phyloP scores from a whole-genome alignment of 2,888 invertebrate species.

The Idaea dimidiata region DNA sequence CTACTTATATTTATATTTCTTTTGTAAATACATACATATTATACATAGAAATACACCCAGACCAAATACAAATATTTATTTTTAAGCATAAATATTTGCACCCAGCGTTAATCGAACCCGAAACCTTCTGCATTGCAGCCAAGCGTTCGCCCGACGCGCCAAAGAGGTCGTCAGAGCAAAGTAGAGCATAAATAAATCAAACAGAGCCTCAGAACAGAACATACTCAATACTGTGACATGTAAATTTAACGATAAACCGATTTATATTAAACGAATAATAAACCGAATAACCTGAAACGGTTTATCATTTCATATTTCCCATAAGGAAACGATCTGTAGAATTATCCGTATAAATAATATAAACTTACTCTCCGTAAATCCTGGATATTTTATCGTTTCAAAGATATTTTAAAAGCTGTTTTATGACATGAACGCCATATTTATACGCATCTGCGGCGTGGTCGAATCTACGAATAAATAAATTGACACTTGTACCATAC shows the following conservation, averaged over 20 bases:
- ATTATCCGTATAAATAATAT: background rate
- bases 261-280: background rate
- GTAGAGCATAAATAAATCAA: background rate
- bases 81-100: too few species aligned
- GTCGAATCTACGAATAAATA: too few species aligned
- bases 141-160: too few species aligned
- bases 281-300: background rate
- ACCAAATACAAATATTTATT: too few species aligned
- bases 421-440: background rate
- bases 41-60: too few species aligned
- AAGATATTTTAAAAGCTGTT: background rate
- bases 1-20: too few species aligned
- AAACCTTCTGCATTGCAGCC: too few species aligned
- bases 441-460: background rate
- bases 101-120: too few species aligned
- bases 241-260: background rate
- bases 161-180: background rate
- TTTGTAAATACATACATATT: too few species aligned
- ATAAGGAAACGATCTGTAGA: background rate
- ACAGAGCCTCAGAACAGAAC: background rate
- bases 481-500: too few species aligned
- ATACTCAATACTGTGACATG: background rate
- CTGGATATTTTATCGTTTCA: background rate
- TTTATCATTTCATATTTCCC: background rate
- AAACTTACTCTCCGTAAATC: background rate